Evolutionary conservation across 2,113 vertebrate species (phyloP).

Genomic region (Prietella phreatophila): DNA sequence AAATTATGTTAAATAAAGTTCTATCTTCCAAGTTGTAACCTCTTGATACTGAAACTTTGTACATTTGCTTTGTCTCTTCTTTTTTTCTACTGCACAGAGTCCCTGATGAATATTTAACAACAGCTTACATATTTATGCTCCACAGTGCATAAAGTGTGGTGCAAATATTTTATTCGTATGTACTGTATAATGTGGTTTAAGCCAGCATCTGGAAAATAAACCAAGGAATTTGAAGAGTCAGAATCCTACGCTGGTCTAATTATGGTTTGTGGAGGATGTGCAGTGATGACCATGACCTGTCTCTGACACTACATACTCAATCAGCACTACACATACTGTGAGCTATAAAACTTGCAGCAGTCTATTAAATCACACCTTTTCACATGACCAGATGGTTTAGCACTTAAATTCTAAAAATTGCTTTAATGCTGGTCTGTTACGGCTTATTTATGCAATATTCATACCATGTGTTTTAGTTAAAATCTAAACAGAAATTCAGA

Average conservation of each 20-base stretch:
- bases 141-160: conserved; percentile 41
- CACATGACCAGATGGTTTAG: neutral
- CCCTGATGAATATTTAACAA: conserved; percentile 62
- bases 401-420: neutral
- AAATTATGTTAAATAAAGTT: conserved; percentile 1
- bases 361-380: conserved; percentile 19
- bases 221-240: conserved; percentile 43
- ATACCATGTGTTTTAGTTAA: neutral
- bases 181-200: conserved; percentile 46
- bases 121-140: conserved; percentile 67
- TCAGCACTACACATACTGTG: conserved; percentile 6
- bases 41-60: neutral
- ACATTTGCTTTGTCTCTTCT: conserved; percentile 31
- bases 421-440: neutral
- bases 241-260: conserved; percentile 23
- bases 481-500: neutral
- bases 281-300: conserved; percentile 17
- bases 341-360: conserved; percentile 13
- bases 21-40: conserved; percentile 45
- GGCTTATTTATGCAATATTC: neutral
- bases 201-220: conserved; percentile 11
- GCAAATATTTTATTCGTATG: conserved; percentile 64
- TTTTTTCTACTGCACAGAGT: conserved; percentile 36
- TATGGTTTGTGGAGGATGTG: neutral
- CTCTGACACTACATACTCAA: conserved; percentile 7